Evolutionary conservation across 2,888 invertebrate genomes (phyloP).

Genomic region (Polymixis flavicincta): DNA sequence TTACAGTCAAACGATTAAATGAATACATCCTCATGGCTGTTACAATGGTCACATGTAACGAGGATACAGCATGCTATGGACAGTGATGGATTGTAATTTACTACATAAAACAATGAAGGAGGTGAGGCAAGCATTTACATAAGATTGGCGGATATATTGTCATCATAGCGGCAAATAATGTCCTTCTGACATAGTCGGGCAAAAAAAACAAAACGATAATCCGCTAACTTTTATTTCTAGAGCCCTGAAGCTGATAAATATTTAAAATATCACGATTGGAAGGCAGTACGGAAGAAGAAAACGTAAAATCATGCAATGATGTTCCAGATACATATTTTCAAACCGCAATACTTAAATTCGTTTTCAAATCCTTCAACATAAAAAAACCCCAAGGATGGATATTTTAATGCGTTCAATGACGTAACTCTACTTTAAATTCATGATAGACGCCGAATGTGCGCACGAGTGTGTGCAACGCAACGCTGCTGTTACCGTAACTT

Average conservation of each 20-base stretch:
- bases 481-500: slow-evolving; percentile 55
- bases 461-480: slow-evolving; percentile 49
- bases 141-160: background rate
- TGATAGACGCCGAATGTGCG: slow-evolving; percentile 35
- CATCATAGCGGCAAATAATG: too few species aligned
- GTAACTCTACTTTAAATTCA: slow-evolving; percentile 61
- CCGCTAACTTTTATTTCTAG: background rate
- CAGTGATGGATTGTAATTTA: background rate
- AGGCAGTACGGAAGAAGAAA: background rate
- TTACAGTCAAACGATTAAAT: slow-evolving; percentile 25
- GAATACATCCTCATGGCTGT: slow-evolving; percentile 21
- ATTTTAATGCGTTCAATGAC: slow-evolving; percentile 33
- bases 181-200: background rate
- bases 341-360: background rate
- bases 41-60: slow-evolving; percentile 4
- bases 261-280: background rate
- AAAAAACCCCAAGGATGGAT: slow-evolving; percentile 42
- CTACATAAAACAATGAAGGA: background rate
- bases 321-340: slow-evolving; percentile 28
- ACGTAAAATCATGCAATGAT: background rate
- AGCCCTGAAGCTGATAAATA: background rate
- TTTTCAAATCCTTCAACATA: slow-evolving; percentile 35
- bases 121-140: too few species aligned
- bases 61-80: background rate
- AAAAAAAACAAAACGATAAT: background rate